Evolutionary conservation across 2,888 invertebrate genomes (phyloP).

Genomic region (Trachelus tabidus): DNA sequence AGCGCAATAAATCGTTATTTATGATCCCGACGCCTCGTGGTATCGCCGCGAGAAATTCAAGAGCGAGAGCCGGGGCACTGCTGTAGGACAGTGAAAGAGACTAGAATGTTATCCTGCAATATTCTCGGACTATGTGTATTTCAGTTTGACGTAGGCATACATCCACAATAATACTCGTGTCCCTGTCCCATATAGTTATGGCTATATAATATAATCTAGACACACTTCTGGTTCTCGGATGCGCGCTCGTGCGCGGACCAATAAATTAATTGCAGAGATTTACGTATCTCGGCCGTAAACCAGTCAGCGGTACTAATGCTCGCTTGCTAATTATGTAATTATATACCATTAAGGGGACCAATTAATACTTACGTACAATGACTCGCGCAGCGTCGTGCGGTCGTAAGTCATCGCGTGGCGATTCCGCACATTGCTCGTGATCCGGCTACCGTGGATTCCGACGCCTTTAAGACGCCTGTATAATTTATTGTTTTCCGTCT

Average conservation of each 20-base stretch:
- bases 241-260: slow-evolving; percentile 35
- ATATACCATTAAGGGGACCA: slow-evolving; percentile 49
- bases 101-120: background rate
- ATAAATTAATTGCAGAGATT: slow-evolving; percentile 64
- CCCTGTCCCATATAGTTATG: background rate
- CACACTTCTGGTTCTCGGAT: background rate
- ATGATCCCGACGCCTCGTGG: slow-evolving; percentile 50
- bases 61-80: slow-evolving; percentile 19
- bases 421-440: slow-evolving; percentile 13
- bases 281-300: slow-evolving; percentile 62
- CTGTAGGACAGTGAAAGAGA: background rate
- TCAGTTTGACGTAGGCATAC: background rate
- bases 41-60: slow-evolving; percentile 51
- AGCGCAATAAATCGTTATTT: slow-evolving; percentile 63
- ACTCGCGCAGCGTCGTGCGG: slow-evolving; percentile 26
- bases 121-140: background rate
- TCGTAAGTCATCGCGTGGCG: slow-evolving; percentile 35
- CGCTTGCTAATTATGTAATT: slow-evolving; percentile 62
- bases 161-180: background rate
- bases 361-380: slow-evolving; percentile 23
- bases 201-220: slow-evolving; percentile 11
- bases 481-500: slow-evolving; percentile 58
- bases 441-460: background rate
- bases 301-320: slow-evolving; percentile 59
- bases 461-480: slow-evolving; percentile 27